A percentile compares a stretch with the other conserved stretches of the same genome.
Evolutionary conservation across 2,797 vertebrate species (phyloP).

Genomic region (Rallus crepitans): DNA sequence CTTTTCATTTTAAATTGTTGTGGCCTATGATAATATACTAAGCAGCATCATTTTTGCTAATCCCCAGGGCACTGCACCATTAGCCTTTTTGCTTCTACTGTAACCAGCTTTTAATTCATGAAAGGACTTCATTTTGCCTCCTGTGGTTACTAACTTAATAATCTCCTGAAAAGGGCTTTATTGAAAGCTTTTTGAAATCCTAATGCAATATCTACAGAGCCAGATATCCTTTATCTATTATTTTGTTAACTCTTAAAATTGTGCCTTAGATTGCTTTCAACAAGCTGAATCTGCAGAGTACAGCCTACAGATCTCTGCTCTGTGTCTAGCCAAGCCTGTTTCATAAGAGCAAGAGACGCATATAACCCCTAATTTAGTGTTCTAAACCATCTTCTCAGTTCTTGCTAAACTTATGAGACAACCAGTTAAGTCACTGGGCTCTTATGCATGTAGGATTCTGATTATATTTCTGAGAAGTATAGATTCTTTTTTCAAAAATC

Average conservation of each 20-base stretch:
- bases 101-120: conserved; percentile 46
- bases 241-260: conserved; percentile 19
- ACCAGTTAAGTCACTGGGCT: background rate
- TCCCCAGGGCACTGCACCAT: background rate
- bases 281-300: background rate
- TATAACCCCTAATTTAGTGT: background rate
- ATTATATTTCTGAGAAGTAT: background rate
- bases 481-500: background rate
- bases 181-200: conserved; percentile 42
- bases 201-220: background rate
- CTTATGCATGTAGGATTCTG: background rate
- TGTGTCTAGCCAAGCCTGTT: background rate
- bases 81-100: background rate
- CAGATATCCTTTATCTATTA: conserved; percentile 28
- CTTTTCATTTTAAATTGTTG: background rate
- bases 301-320: background rate
- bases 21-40: background rate
- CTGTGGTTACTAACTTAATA: conserved; percentile 48
- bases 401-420: background rate
- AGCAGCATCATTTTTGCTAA: background rate
- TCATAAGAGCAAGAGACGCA: background rate
- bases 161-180: background rate
- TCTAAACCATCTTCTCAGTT: background rate
- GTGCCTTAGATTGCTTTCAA: background rate
- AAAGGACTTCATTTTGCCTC: conserved; percentile 32